Conservation (phyloP, 2,113 vertebrate species). For the Dasyurus viverrinus region DNA sequence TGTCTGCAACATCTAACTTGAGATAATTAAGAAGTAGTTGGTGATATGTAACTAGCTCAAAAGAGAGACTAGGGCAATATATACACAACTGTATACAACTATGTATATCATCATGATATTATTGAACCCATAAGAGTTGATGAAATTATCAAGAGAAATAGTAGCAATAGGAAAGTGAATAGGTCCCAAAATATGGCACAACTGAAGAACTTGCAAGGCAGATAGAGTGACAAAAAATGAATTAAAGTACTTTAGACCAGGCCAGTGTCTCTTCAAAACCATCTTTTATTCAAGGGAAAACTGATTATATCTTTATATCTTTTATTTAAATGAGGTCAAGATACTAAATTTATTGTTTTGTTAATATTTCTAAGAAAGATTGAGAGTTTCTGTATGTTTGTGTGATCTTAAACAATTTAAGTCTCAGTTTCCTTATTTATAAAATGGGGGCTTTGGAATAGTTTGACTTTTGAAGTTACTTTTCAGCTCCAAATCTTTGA, state of each 20-base stretch:
- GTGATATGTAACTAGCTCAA: background rate
- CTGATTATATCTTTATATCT: background rate
- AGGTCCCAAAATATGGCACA: background rate
- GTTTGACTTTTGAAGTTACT: background rate
- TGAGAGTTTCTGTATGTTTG: background rate
- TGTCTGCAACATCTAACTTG: background rate
- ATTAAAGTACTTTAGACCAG: background rate
- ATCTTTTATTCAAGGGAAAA: background rate
- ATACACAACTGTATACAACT: no score
- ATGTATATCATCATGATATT: background rate
- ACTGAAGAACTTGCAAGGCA: background rate
- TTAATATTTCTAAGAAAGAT: background rate
- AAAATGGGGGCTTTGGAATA: background rate
- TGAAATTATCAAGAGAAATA: background rate
- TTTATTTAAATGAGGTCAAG: background rate
- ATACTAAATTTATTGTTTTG: no score
- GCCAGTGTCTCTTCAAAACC: background rate
- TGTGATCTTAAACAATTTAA: background rate
- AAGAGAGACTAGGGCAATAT: background rate
- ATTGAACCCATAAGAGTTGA: background rate
- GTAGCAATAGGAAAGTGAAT: background rate
- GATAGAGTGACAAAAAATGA: background rate
- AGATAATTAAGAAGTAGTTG: background rate
- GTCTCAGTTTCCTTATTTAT: background rate
- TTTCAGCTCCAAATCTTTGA: background rate